Evolutionary conservation across 1,140 invertebrate species (phyloP).

Genomic region (Nasonia giraulti): DNA sequence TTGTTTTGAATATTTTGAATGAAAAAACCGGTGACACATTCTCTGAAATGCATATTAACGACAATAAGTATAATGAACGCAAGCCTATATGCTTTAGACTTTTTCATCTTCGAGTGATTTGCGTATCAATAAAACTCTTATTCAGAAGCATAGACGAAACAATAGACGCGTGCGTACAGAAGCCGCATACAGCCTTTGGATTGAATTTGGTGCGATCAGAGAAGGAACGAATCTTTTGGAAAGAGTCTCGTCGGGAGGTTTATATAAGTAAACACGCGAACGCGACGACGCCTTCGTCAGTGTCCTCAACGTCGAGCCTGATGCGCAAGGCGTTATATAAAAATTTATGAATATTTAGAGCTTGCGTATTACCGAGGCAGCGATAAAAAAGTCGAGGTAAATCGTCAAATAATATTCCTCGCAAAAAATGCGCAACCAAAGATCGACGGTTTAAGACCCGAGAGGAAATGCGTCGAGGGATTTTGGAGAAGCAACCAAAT

Average conservation of each 20-base stretch:
- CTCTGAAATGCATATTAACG: too few relatives aligned
- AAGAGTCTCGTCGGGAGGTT: background rate
- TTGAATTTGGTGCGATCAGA: background rate
- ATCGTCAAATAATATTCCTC: background rate
- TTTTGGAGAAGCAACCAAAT: background rate
- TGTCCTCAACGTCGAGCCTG: conserved; percentile 2
- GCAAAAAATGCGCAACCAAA: background rate
- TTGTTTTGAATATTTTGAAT: too few relatives aligned
- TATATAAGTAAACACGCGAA: background rate
- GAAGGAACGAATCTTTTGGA: conserved; percentile 20
- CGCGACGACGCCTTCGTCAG: background rate
- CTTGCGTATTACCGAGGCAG: background rate
- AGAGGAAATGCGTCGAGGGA: background rate
- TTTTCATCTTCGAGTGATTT: too few relatives aligned
- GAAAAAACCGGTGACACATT: too few relatives aligned
- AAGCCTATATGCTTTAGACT: too few relatives aligned
- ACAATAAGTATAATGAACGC: too few relatives aligned
- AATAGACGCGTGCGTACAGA: too few relatives aligned
- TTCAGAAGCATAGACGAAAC: too few relatives aligned
- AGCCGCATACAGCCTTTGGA: too few relatives aligned
- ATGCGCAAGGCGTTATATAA: conserved; percentile 43
- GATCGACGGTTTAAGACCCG: background rate
- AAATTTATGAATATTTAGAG: conserved; percentile 49
- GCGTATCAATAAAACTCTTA: too few relatives aligned
- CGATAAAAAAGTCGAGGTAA: background rate